Percentiles rank a stretch among this genome's conserved stretches.
phyloP scores from a whole-genome alignment of 2,888 invertebrate species.

The Aporophyla lueneburgensis region DNA sequence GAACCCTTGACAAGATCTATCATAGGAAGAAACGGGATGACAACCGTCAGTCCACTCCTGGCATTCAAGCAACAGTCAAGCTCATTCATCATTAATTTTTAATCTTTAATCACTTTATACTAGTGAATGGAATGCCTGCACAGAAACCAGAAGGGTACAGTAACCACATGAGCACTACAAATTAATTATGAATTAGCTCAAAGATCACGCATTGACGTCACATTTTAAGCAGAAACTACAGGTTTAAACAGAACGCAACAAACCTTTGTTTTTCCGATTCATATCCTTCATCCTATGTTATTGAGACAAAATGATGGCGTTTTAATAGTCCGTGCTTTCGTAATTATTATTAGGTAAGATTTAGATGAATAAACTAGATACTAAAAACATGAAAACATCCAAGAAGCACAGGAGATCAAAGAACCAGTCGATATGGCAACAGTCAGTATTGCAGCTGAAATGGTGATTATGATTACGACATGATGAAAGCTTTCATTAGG shows the following conservation, averaged over 20 bases:
- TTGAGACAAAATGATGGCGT: neutral
- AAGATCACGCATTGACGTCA: constrained; percentile 1
- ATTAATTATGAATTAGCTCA: neutral
- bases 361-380: too few species aligned
- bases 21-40: neutral
- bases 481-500: neutral
- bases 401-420: neutral
- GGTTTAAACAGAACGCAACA: neutral
- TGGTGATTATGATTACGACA: neutral
- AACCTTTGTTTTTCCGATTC: constrained; percentile 17
- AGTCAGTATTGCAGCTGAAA: neutral
- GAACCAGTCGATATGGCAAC: neutral
- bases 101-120: neutral
- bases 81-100: neutral
- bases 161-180: neutral
- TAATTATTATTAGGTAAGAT: too few species aligned
- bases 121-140: neutral
- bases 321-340: neutral
- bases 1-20: neutral
- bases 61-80: neutral
- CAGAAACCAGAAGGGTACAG: neutral
- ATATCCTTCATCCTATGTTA: neutral
- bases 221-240: neutral
- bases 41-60: neutral
- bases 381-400: neutral